Evolutionary conservation across 2,797 vertebrate species (phyloP), one percentile per base, ranked within the genome.

Genomic region (Phalloptychus januarius): DNA sequence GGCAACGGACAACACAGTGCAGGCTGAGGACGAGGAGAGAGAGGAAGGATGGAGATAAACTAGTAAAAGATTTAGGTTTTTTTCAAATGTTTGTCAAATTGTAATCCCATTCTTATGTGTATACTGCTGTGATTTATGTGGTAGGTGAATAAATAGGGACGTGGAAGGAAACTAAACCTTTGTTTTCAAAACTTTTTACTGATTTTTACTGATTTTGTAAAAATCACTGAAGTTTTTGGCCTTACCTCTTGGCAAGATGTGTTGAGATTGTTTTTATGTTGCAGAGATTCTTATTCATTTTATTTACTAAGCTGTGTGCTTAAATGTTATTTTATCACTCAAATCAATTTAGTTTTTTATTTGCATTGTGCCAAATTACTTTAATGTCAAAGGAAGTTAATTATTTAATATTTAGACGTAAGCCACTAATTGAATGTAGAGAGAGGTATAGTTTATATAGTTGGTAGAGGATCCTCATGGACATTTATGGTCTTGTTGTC

Each of bases 1-100:
- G 72, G 80, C 50, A 44, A 85, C 38, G 76, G 87, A 86, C 86
- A 82, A 76, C 86, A 76, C 61, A 4, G 80, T 36, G 72, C 75
- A 8, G 78, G 83, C 86, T 82, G 67, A 81, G 50, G 52, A 20
- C 25, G 45, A 74, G 70, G 79, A 85, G 63, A 78, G 52, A 56
- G 46, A 50, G 38, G 50, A 61, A 69, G 6, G 10, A 69, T n/a
- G 1, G 25, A n/a, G 40, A 69, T 42, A 44, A 67, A 7, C 33
- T 65, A 38, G 33, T 20, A 38, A 65, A 38, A 38, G 8, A 31
- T 33, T 18, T 36, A 7, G 11, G 63, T 15, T 5, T 42, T 69
- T 28, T 44, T n/a, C 16, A 4, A 38, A 65, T 8, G 11, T 40
- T 67, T 31, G 18, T 67, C 63, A 67, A 8, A 67, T 11, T 40